Conservation (phyloP, 2,113 vertebrate species). For the Aphyosemion australe region DNA sequence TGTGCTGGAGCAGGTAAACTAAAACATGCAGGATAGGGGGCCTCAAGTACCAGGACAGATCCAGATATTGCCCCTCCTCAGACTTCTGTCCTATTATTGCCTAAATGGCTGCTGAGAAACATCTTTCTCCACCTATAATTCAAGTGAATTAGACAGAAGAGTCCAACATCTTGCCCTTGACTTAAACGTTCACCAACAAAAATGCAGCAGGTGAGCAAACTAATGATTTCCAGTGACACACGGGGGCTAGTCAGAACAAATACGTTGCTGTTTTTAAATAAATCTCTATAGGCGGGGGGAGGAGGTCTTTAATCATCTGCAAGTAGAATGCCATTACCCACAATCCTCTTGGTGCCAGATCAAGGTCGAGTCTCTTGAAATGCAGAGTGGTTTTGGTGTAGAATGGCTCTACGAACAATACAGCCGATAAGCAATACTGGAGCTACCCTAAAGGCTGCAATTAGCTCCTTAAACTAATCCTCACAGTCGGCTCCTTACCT, state of each 20-base stretch:
- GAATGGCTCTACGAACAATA: conserved; percentile 27
- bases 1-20: no score
- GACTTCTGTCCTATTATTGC: no score
- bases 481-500: conserved; percentile 22
- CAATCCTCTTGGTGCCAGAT: conserved; percentile 35
- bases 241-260: conserved; percentile 20
- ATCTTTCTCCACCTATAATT: conserved; percentile 32
- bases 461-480: conserved; percentile 56
- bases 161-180: conserved; percentile 10
- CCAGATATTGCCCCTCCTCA: no score
- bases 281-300: conserved; percentile 30
- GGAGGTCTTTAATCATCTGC: conserved; percentile 42
- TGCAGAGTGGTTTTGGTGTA: conserved; percentile 43
- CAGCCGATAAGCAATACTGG: conserved; percentile 34
- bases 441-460: conserved; percentile 40
- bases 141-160: conserved; percentile 2
- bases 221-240: conserved; percentile 12
- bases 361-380: conserved; percentile 49
- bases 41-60: no score
- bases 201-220: conserved; percentile 17
- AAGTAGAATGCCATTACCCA: conserved; percentile 31
- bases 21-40: no score
- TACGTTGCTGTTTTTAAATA: conserved; percentile 45
- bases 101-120: conserved; percentile 1
- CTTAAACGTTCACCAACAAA: conserved; percentile 13